Conservation (phyloP, 1,140 invertebrate genomes). For the Antheraea mylitta region DNA sequence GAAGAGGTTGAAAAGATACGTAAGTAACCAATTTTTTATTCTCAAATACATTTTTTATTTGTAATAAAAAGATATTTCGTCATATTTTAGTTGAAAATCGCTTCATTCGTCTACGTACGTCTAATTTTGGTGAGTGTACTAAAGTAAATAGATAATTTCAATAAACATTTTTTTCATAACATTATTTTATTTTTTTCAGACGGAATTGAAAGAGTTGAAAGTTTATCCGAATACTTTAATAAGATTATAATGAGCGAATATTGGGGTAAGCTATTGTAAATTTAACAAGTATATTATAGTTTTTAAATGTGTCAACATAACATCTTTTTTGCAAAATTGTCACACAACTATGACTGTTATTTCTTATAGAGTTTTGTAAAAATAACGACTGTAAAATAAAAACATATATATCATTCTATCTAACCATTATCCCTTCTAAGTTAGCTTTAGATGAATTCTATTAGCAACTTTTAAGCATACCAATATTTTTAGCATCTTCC, state of each 20-base stretch:
- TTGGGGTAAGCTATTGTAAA: slow-evolving; percentile 18
- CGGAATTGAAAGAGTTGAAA: slow-evolving; percentile 30
- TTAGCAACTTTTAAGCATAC: no score
- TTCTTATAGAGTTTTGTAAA: no score
- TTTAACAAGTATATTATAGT: no score
- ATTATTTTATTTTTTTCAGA: slow-evolving; percentile 21
- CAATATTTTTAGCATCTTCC: no score
- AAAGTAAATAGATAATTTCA: neutral
- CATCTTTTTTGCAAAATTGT: no score
- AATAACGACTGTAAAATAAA: no score
- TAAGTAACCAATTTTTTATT: slow-evolving; percentile 36
- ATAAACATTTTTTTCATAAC: neutral
- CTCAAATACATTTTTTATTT: neutral
- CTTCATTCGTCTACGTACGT: neutral
- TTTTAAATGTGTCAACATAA: no score
- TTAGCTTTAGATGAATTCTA: no score
- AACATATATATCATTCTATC: no score
- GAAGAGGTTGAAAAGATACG: slow-evolving; percentile 62
- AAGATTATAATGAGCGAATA: slow-evolving; percentile 31
- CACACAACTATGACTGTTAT: no score
- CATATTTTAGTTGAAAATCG: slow-evolving; percentile 23
- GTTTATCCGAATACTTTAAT: slow-evolving; percentile 42
- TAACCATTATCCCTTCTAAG: no score
- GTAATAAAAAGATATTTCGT: neutral
- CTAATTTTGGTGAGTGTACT: slow-evolving; percentile 5